Conservation (phyloP, 1,140 invertebrate genomes). For the Paracyclopina nana region DNA sequence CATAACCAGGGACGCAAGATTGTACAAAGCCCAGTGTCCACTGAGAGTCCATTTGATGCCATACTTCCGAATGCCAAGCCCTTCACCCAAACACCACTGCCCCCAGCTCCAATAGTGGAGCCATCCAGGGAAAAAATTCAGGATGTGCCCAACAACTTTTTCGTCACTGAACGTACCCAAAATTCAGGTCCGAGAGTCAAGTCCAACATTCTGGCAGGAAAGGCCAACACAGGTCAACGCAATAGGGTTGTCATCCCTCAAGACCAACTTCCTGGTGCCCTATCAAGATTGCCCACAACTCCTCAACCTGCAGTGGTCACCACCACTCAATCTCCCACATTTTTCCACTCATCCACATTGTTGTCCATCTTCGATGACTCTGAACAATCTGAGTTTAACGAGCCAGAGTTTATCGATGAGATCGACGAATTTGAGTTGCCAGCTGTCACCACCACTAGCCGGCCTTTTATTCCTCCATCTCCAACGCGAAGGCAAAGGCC, state of each 20-base stretch:
- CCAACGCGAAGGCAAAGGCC: neutral
- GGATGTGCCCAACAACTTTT: neutral
- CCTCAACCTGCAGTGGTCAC: neutral
- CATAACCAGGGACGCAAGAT: neutral
- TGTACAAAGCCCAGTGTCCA: neutral
- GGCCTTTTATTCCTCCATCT: neutral
- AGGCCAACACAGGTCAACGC: neutral
- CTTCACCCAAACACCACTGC: no score
- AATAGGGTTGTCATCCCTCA: no score
- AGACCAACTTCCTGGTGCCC: no score
- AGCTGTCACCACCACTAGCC: neutral
- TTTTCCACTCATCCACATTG: neutral
- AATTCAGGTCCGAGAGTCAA: neutral
- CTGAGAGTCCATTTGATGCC: neutral
- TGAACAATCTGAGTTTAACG: neutral
- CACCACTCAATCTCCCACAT: neutral
- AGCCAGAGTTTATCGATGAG: conserved; percentile 2
- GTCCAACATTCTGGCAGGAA: neutral
- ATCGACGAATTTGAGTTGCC: conserved; percentile 10
- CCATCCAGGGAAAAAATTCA: neutral
- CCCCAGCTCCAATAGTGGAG: no score
- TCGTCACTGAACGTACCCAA: neutral
- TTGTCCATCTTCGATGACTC: neutral
- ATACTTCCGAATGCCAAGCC: neutral
- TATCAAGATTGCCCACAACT: no score